A percentile compares a stretch with the other conserved stretches of the same genome.
phyloP scores from a whole-genome alignment of 1,140 invertebrate species.

The Lucilia sericata region DNA sequence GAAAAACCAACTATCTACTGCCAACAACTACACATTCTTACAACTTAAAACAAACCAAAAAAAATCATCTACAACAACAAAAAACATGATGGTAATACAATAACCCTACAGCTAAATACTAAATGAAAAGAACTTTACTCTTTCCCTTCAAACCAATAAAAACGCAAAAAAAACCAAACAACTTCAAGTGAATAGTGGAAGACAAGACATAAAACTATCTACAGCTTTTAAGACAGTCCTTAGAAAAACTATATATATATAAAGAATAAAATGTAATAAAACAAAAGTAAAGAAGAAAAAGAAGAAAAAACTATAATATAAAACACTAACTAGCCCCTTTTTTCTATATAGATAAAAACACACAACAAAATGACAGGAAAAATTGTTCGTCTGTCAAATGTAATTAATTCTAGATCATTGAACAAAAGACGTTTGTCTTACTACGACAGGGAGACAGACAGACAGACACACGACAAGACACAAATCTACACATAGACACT shows the following conservation, averaged over 20 bases:
- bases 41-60: not conserved
- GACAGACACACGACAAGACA: not conserved
- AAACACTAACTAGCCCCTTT: not conserved
- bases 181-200: not conserved
- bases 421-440: constrained; percentile 48
- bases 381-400: constrained; percentile 47
- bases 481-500: not conserved
- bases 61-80: not conserved
- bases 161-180: not conserved
- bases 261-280: not conserved
- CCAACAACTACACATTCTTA: not conserved
- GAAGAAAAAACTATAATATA: too few species aligned
- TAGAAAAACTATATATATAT: not conserved
- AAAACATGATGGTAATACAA: constrained; percentile 1
- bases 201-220: not conserved
- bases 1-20: too few species aligned
- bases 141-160: constrained; percentile 1
- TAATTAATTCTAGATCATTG: constrained; percentile 50
- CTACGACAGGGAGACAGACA: not conserved
- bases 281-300: not conserved
- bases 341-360: constrained; percentile 25
- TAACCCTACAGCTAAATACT: not conserved
- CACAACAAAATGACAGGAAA: constrained; percentile 34
- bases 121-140: not conserved
- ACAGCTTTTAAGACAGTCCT: not conserved